Evolutionary conservation across 2,888 invertebrate species (phyloP).

Genomic region (Pandemis heparana): DNA sequence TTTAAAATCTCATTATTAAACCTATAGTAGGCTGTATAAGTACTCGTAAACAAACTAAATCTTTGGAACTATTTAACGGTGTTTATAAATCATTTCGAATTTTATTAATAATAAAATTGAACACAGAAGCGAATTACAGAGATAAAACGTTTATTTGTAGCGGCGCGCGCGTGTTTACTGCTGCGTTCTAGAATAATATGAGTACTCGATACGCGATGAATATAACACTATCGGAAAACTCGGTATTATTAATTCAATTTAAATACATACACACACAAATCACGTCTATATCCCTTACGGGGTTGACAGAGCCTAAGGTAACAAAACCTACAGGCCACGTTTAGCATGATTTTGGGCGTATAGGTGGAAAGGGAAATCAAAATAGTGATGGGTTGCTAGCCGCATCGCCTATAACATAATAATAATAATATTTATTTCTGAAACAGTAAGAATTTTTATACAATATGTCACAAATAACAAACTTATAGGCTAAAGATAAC

Average conservation of each 20-base stretch:
- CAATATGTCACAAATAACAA: no score
- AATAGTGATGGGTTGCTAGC: no score
- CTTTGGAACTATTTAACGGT: not conserved
- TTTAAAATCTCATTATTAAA: not conserved
- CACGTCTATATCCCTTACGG: no score
- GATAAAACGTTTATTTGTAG: conserved; percentile 6
- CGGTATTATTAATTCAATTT: not conserved
- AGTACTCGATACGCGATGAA: not conserved
- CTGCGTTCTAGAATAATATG: not conserved
- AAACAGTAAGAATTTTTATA: no score
- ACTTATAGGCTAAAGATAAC: no score
- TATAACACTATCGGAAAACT: not conserved
- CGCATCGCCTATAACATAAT: no score
- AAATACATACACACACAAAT: no score
- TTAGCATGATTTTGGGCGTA: no score
- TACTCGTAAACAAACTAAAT: not conserved
- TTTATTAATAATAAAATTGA: conserved; percentile 1
- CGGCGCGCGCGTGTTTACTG: conserved; percentile 10
- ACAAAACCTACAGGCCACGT: no score
- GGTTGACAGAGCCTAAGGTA: no score
- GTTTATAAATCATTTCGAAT: not conserved
- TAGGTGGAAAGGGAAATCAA: no score
- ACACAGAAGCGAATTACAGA: not conserved
- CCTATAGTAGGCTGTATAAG: not conserved
- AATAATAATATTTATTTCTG: no score